phyloP scores from a whole-genome alignment of 2,888 invertebrate species.

The Aelia acuminata region DNA sequence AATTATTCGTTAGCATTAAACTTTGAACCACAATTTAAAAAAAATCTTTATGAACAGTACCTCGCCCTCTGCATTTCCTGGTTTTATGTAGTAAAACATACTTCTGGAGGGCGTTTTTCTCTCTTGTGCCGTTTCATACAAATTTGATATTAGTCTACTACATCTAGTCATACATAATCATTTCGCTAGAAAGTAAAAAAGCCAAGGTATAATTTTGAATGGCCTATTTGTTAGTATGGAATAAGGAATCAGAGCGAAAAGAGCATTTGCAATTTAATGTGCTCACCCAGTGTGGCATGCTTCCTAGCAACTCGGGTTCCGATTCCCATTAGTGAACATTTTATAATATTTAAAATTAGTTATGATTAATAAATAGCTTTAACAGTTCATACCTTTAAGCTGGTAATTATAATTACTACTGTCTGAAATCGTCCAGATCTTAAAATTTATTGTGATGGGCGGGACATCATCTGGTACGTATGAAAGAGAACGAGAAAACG shows the following conservation, averaged over 20 bases:
- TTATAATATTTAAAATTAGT: not conserved
- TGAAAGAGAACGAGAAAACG: too few species aligned
- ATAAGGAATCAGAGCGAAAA: constrained; percentile 30
- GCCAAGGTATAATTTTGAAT: not conserved
- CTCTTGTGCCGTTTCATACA: not conserved
- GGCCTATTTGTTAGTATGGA: not conserved
- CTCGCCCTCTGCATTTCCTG: too few species aligned
- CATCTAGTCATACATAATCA: not conserved
- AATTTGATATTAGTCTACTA: not conserved
- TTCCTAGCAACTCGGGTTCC: not conserved
- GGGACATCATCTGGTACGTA: too few species aligned
- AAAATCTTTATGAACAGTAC: too few species aligned
- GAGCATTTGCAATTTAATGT: constrained; percentile 30
- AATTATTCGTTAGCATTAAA: too few species aligned
- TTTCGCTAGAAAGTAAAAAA: not conserved
- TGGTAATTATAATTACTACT: too few species aligned
- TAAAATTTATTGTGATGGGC: too few species aligned
- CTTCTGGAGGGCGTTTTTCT: too few species aligned
- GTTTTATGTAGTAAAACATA: too few species aligned
- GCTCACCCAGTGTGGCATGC: not conserved
- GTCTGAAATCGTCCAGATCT: too few species aligned
- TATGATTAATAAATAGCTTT: not conserved
- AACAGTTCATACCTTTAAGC: too few species aligned
- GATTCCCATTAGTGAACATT: not conserved
- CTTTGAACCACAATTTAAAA: too few species aligned